Evolutionary conservation across 53 echinoderm and acorn worm genomes (phyloP).

Genomic region (Henricia sp.): DNA sequence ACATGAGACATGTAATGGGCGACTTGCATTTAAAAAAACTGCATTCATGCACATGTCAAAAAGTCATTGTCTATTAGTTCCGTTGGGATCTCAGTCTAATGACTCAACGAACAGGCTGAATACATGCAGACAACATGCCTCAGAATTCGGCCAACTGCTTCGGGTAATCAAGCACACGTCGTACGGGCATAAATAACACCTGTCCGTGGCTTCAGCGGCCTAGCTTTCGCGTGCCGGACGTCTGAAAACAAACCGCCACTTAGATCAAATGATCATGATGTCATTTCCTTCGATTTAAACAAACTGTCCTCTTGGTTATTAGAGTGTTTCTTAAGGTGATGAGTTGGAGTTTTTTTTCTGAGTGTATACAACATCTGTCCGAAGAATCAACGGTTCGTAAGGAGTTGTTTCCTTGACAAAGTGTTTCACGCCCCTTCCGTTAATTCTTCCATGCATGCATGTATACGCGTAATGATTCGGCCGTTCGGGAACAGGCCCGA

Average conservation of each 20-base stretch:
- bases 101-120: neutral
- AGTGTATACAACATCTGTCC: neutral
- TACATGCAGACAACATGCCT: neutral
- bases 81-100: neutral
- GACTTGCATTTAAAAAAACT: too few relatives aligned
- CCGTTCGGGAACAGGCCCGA: too few relatives aligned
- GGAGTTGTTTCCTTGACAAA: slow-evolving; percentile 15
- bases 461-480: too few relatives aligned
- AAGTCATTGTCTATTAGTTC: too few relatives aligned
- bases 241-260: neutral
- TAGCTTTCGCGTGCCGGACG: neutral
- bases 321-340: too few relatives aligned
- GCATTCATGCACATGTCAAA: too few relatives aligned
- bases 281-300: slow-evolving; percentile 26
- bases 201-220: neutral
- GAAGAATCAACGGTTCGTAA: neutral
- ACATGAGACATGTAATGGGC: too few relatives aligned
- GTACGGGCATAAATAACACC: too few relatives aligned
- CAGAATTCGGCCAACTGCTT: neutral
- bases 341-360: too few relatives aligned
- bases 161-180: neutral
- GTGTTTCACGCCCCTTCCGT: slow-evolving; percentile 33
- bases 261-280: neutral
- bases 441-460: too few relatives aligned
- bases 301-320: too few relatives aligned